Conservation (phyloP, 2,113 vertebrate genomes). For the Myrmecophaga tridactyla region DNA sequence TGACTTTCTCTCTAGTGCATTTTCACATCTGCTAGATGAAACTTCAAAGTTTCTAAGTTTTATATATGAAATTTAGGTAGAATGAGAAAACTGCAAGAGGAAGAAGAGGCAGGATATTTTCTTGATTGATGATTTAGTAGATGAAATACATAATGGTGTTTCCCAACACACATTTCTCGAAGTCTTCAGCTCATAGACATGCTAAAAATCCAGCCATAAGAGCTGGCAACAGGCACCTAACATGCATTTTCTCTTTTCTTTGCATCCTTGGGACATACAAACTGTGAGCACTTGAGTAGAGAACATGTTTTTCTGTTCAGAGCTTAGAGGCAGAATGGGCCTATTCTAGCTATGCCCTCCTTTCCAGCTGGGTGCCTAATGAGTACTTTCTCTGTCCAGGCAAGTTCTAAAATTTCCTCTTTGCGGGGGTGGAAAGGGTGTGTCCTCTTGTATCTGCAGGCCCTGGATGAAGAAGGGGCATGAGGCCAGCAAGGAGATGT, state of each 20-base stretch:
- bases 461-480: not conserved
- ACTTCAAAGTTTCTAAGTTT: not conserved
- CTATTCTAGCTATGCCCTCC: not conserved
- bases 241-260: not conserved
- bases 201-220: not conserved
- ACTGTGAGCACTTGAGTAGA: not conserved
- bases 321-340: not conserved
- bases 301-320: not conserved
- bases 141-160: not conserved
- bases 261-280: not conserved
- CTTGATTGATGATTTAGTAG: not conserved
- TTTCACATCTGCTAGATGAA: not conserved
- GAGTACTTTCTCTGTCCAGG: not conserved
- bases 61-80: not conserved
- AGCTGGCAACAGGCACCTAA: not conserved
- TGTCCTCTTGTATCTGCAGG: not conserved
- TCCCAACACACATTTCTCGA: not conserved
- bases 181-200: not conserved
- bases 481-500: not conserved
- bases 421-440: not conserved
- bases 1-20: not conserved
- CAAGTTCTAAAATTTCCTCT: conserved; percentile 48
- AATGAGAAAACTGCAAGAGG: not conserved
- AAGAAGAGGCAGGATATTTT: not conserved
- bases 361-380: not conserved